phyloP scores from a whole-genome alignment of 2,113 vertebrate species.

The Eleginops maclovinus region DNA sequence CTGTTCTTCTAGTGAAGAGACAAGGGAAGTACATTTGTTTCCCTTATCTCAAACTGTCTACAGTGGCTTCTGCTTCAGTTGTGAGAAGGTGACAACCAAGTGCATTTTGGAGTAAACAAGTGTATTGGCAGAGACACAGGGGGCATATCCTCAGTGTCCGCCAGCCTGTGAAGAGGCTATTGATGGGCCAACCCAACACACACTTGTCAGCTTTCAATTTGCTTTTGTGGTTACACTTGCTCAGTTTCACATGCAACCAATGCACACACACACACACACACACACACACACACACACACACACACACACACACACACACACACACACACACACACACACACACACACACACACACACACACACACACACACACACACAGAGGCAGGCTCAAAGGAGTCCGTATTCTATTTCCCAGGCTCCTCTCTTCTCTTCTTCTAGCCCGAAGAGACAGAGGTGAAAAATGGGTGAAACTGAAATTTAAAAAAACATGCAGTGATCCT shows the following conservation, averaged over 20 bases:
- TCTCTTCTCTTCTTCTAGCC: conserved; percentile 59
- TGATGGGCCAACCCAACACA: conserved; percentile 21
- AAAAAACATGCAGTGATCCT: conserved; percentile 11
- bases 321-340: conserved; percentile 15
- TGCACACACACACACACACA: conserved; percentile 14
- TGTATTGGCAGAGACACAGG: neutral
- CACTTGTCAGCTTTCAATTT: conserved; percentile 13
- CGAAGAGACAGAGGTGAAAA: conserved; percentile 28
- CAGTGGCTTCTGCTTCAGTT: neutral
- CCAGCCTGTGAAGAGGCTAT: conserved; percentile 34
- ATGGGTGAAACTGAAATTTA: conserved; percentile 10
- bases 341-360: neutral
- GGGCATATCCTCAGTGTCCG: neutral
- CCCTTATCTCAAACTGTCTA: neutral
- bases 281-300: conserved; percentile 6
- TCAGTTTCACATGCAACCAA: neutral
- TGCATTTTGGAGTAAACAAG: conserved; percentile 10
- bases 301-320: neutral
- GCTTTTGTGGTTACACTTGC: conserved; percentile 35
- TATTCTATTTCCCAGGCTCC: conserved; percentile 53
- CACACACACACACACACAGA: conserved; percentile 7
- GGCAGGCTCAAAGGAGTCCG: conserved; percentile 65
- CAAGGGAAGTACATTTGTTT: too few relatives aligned
- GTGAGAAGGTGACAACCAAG: conserved; percentile 2
- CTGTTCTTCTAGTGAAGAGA: too few relatives aligned